A percentile compares a stretch with the other conserved stretches of the same genome.
Conservation (phyloP, 2,888 invertebrate genomes). For the Melolontha melolontha region DNA sequence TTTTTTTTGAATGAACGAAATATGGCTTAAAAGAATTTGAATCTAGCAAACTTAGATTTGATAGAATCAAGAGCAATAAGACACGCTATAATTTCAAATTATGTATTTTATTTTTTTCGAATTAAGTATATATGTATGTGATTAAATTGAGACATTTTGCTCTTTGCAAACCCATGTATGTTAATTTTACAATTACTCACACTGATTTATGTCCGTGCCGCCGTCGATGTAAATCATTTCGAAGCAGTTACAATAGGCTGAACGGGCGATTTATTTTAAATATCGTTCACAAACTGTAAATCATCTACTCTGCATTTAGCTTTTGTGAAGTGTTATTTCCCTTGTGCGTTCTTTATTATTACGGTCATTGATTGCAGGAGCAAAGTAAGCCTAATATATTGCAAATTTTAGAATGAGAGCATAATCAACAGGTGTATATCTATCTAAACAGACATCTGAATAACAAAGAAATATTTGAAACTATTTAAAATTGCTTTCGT, state of each 20-base stretch:
- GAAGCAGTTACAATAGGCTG: constrained; percentile 36
- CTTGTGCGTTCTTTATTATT: constrained; percentile 20
- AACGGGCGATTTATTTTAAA: constrained; percentile 32
- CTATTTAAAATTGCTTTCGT: no score
- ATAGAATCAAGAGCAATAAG: no score
- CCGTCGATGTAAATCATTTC: constrained; percentile 33
- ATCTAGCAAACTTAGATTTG: no score
- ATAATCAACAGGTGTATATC: constrained; percentile 26
- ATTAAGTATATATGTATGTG: neutral
- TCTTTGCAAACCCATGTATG: constrained; percentile 45
- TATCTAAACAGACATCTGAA: no score
- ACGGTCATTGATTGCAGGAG: neutral
- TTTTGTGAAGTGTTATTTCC: constrained; percentile 24
- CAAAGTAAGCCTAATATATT: constrained; percentile 4
- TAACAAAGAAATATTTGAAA: neutral
- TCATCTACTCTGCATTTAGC: constrained; percentile 25
- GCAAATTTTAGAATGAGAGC: neutral
- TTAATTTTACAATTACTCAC: constrained; percentile 49
- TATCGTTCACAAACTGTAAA: constrained; percentile 24
- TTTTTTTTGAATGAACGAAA: no score
- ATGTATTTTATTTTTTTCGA: no score
- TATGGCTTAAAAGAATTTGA: no score
- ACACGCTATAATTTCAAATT: no score
- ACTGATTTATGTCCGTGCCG: constrained; percentile 46
- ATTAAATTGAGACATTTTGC: constrained; percentile 46